Base-by-base conservation (phyloP, 2,797 vertebrate genomes). In the Pangasius mekongensis region DNA sequence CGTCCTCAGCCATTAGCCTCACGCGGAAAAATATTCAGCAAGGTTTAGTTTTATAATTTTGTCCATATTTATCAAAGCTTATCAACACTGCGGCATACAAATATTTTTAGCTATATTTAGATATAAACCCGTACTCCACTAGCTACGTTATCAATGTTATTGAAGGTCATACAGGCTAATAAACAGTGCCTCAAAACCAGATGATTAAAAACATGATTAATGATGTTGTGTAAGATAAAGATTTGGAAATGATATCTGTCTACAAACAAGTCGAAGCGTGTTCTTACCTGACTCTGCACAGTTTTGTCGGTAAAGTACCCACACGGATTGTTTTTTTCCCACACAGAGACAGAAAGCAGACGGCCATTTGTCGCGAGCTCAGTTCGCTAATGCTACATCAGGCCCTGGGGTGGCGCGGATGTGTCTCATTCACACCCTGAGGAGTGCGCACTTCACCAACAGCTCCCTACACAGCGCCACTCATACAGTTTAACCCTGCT, bases 311-410 rank as follows among this genome's bases (percentile, higher is more conserved):
- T n/a, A 91, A 85, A 62, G 39, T 69, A 18, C 58, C 86, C 18
- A 90, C 71, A 88, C 43, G 81, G 47, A 86, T 52, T 0, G 85
- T 30, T 86, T 22, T 77, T 88, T 43, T 89, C 67, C 90, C 85
- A 81, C 56, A 77, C 69, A 39, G 80, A 24, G 83, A 89, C 8
- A 92, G 78, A 88, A 83, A 85, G 8, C 91, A 89, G 30, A 88
- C 89, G 87, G 92, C 92, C 92, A 92, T 92, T 85, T 88, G 90
- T 83, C 52, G 87, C 7, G 22, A 39, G 84, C 73, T 87, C 86
- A 14, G 66, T 56, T 87, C 5, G 66, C 78, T 82, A 73, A 87
- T 87, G 88, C 24, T 86, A 30, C 77, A 66, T 74, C 20, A 56
- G 67, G 67, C 0, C 8, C 52, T 36, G 49, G 16, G 67, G 33